These are phyloP conservation scores for Pseudachorutes palmiensis DNA, from an alignment of 1,140 invertebrate species.

Conservation along the genomic window DNA sequence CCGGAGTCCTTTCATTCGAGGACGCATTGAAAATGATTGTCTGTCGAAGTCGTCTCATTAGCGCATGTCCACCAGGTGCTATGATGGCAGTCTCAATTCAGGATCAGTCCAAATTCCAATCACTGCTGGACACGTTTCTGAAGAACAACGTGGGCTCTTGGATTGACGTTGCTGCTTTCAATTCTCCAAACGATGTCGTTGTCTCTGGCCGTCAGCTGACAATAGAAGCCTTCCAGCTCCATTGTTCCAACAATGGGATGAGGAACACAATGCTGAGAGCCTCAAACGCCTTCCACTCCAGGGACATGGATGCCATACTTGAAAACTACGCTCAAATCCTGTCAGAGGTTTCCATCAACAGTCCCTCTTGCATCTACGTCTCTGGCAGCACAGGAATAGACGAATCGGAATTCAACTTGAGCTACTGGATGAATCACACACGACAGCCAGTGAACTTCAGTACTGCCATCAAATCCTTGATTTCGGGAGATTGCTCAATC, in stretches of 20 bases:
- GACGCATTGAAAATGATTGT: conserved; percentile 20
- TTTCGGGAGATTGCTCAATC: not conserved
- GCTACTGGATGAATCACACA: conserved; percentile 17
- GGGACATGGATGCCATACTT: conserved; percentile 21
- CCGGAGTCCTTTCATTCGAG: conserved; percentile 19
- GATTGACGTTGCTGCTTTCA: conserved; percentile 21
- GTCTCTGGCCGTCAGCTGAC: conserved; percentile 12
- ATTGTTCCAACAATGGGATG: conserved; percentile 12
- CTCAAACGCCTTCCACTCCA: conserved; percentile 21
- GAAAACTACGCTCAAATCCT: conserved; percentile 14
- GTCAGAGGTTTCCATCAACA: not conserved
- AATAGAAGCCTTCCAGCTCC: not conserved
- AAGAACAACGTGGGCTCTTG: conserved; percentile 8
- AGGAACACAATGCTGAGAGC: conserved; percentile 5
- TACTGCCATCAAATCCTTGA: not conserved
- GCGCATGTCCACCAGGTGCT: conserved; percentile 8
- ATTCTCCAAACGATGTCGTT: conserved; percentile 22
- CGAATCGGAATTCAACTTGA: conserved; percentile 4
- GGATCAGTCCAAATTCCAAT: not conserved
- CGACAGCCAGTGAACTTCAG: conserved; percentile 18
- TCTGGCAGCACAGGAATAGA: conserved; percentile 10
- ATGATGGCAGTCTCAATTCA: conserved; percentile 25
- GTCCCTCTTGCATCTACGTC: conserved; percentile 6
- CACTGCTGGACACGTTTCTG: conserved; percentile 14
- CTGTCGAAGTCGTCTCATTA: conserved; percentile 18